A percentile compares a stretch with the other conserved stretches of the same genome.
These are phyloP conservation scores for Morpho deidamia DNA, from an alignment of 2,888 invertebrate species.

Conservation along the genomic window DNA sequence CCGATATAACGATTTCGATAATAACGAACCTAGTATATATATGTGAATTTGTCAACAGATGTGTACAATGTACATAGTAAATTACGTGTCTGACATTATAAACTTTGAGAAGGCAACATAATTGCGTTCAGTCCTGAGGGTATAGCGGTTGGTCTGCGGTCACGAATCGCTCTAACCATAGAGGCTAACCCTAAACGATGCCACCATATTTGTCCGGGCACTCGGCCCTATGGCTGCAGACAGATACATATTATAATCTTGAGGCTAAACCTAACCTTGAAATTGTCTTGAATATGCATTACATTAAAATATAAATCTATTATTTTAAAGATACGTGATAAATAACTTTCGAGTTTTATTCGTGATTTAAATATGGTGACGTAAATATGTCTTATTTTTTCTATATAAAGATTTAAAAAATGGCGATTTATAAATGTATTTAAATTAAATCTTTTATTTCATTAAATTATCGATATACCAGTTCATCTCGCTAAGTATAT, in stretches of 20 bases:
- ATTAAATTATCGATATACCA: no score
- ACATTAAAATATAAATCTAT: not conserved
- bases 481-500: no score
- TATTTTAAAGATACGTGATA: no score
- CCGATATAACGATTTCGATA: no score
- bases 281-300: not conserved
- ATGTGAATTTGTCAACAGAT: not conserved
- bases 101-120: conserved; percentile 33
- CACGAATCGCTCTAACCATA: conserved; percentile 70
- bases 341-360: no score
- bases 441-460: no score
- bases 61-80: not conserved
- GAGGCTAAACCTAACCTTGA: not conserved
- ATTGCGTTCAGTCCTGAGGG: conserved; percentile 58
- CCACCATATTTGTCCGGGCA: conserved; percentile 67
- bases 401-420: no score
- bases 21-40: not conserved
- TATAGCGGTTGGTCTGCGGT: conserved; percentile 55
- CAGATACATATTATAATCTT: conserved; percentile 1
- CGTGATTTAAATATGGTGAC: no score
- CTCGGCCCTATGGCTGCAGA: conserved; percentile 34
- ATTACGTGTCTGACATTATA: conserved; percentile 10
- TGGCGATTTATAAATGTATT: no score
- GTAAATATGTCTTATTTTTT: no score
- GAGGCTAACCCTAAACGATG: conserved; percentile 64